Conservation (phyloP, 2,888 invertebrate genomes). For the Chrysotoxum bicinctum region DNA sequence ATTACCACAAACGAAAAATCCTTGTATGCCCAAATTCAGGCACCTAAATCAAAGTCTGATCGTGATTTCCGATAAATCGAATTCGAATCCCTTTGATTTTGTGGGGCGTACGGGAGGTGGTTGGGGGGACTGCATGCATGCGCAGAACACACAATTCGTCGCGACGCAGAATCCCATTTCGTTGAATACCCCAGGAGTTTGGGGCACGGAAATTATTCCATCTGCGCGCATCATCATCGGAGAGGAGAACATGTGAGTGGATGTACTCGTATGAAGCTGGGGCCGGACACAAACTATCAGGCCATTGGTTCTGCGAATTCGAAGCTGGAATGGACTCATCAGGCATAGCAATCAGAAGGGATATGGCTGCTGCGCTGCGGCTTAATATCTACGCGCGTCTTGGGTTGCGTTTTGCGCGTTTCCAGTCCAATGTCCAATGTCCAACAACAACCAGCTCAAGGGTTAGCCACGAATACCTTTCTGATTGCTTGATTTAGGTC, state of each 20-base stretch:
- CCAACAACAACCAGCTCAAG: conserved; percentile 48
- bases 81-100: conserved; percentile 53
- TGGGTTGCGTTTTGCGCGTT: conserved; percentile 65
- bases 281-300: conserved; percentile 3
- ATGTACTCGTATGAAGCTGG: not conserved
- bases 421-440: conserved; percentile 33
- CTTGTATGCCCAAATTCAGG: conserved; percentile 71
- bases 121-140: not conserved
- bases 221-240: conserved; percentile 30
- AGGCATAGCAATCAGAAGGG: conserved; percentile 67
- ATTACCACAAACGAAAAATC: conserved; percentile 65
- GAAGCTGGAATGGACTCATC: conserved; percentile 68
- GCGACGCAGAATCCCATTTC: conserved; percentile 51
- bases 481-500: conserved; percentile 73
- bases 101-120: not conserved
- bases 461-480: conserved; percentile 71
- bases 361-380: conserved; percentile 36
- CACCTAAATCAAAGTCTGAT: conserved; percentile 72
- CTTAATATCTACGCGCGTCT: conserved; percentile 57
- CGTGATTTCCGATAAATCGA: conserved; percentile 71
- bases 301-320: conserved; percentile 65
- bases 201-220: conserved; percentile 59
- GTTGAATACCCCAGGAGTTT: conserved; percentile 42
- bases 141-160: conserved; percentile 32
- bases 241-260: conserved; percentile 37